Percentiles rank a stretch among this genome's conserved stretches.
Conservation (phyloP, 1,140 invertebrate species). For the Drosophila pseudoananassae region DNA sequence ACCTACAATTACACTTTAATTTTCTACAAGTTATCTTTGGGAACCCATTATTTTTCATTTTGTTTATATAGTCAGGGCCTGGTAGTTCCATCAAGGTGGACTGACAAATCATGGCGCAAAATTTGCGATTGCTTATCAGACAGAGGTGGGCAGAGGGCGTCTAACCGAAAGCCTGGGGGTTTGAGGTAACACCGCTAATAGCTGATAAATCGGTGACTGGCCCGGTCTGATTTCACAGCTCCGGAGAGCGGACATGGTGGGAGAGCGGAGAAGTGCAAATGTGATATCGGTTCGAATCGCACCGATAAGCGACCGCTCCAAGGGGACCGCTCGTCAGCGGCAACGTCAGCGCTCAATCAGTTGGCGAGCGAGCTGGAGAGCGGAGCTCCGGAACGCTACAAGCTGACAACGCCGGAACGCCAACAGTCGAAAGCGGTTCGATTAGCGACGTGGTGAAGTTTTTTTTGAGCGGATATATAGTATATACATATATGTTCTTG, state of each 20-base stretch:
- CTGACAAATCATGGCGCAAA: conserved; percentile 29
- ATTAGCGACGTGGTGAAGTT: conserved; percentile 77
- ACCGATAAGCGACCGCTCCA: conserved; percentile 38
- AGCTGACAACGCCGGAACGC: conserved; percentile 16
- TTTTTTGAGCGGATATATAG: conserved; percentile 4
- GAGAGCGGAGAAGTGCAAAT: conserved; percentile 18
- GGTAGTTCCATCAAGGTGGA: conserved; percentile 2
- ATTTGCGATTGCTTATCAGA: conserved; percentile 63
- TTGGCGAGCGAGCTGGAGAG: conserved; percentile 61
- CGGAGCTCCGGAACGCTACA: conserved; percentile 44
- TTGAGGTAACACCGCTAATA: conserved; percentile 63
- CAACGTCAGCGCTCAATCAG: conserved; percentile 68
- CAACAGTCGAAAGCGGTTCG: conserved; percentile 48
- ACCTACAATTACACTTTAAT: not conserved
- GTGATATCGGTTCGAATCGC: conserved; percentile 45
- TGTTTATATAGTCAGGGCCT: conserved; percentile 5
- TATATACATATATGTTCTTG: conserved; percentile 29
- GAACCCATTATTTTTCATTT: conserved; percentile 19
- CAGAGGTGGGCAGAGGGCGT: conserved; percentile 20
- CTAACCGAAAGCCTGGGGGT: conserved; percentile 22
- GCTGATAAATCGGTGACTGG: conserved; percentile 64
- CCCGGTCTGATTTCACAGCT: conserved; percentile 41
- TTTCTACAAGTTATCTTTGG: not conserved
- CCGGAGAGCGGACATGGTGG: conserved; percentile 14
- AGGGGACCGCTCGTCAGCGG: conserved; percentile 13